Evolutionary conservation across 2,888 invertebrate species (phyloP), one percentile per base, ranked within the genome.

Genomic region (Dicranocentrus wangi): DNA sequence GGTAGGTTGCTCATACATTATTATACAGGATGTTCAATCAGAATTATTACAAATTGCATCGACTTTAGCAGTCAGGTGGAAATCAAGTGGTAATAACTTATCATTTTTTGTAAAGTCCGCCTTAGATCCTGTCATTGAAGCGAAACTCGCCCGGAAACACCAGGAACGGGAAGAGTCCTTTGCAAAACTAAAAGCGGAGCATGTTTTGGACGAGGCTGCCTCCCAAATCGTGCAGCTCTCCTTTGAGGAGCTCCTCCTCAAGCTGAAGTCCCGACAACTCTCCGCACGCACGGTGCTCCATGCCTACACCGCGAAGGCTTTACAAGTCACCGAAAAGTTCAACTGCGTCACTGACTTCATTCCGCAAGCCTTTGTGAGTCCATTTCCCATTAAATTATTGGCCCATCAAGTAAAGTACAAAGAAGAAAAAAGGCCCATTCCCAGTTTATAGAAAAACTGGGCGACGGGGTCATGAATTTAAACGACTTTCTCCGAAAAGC

Each of bases 271-370:
- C 19, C 60, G 81, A 10, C n/a, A 71, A 23, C n/a, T 85, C 5
- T 66, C 75, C 10, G 77, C 85, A 10, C 5, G 19, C 1, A 21
- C 68, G 68, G 85, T 83, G n/a, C 66, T 85, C n/a, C 7, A 86
- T 13, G 83, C 87, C 7, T 89, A 88, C 63, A 70, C 68, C 1
- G 75, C 78, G 8, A 84, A 87, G 83, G 86, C 87, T 17, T 32
- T 88, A 39, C 81, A 85, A 73, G 85, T 83, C 7, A 85, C 84
- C 5, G 78, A 84, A 65, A 84, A 86, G 70, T 84, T 75, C 77
- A 88, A 88, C 82, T 87, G 87, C 81, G 73, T 88, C n/a, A 86
- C 87, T 21, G 88, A 88, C 58, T 88, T 87, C 79, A 84, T 87
- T 28, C 75, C 79, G 17, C 86, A 87, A 51, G 87, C 88, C 25